Evolutionary conservation across 1,140 invertebrate genomes (phyloP).

Genomic region (Drosophila bocqueti): DNA sequence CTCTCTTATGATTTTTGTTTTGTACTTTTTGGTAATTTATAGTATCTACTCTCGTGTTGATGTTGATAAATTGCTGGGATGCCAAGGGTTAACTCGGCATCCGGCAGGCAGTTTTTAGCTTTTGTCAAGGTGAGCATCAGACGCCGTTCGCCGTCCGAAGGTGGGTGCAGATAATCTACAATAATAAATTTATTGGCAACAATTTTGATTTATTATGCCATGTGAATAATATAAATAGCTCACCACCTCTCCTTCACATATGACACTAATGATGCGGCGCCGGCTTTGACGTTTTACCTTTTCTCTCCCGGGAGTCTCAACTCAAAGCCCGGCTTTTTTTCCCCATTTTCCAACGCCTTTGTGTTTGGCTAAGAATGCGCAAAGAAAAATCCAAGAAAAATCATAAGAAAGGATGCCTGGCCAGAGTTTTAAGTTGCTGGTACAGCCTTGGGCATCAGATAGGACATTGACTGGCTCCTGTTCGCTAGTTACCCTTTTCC

Average conservation of each 20-base stretch:
- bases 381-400: constrained; percentile 3
- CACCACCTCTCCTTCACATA: constrained; percentile 30
- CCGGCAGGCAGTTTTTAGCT: constrained; percentile 62
- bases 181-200: constrained; percentile 82
- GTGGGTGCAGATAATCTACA: constrained; percentile 69
- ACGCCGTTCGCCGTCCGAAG: constrained; percentile 8
- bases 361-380: constrained; percentile 28
- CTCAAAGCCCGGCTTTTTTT: constrained; percentile 21
- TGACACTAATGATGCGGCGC: constrained; percentile 79
- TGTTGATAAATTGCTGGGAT: constrained; percentile 76
- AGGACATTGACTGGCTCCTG: constrained; percentile 47
- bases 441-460: constrained; percentile 52
- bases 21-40: constrained; percentile 63
- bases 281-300: constrained; percentile 63
- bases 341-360: constrained; percentile 14
- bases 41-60: constrained; percentile 62
- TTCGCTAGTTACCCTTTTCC: constrained; percentile 73
- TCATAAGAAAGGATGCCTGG: constrained; percentile 25
- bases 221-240: constrained; percentile 78
- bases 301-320: constrained; percentile 7
- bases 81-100: constrained; percentile 61
- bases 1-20: constrained; percentile 19
- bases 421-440: constrained; percentile 55
- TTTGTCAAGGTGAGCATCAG: constrained; percentile 65
- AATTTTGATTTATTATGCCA: constrained; percentile 80